A percentile compares a stretch with the other conserved stretches of the same genome.
Conservation (phyloP, 2,888 invertebrate species). For the Mallateleia sp. region DNA sequence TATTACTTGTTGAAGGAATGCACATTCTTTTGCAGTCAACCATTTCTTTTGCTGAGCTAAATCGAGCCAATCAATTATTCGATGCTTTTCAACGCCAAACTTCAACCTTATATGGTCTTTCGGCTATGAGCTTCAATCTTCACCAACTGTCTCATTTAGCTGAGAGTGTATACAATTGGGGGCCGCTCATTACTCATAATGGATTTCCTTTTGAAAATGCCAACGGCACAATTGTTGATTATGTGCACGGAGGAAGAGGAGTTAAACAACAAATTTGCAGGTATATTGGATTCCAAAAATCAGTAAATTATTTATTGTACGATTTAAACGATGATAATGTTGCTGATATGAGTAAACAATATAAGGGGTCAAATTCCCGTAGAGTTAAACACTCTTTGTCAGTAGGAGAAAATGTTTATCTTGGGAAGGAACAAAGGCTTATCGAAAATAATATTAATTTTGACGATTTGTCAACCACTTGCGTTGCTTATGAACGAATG, state of each 20-base stretch:
- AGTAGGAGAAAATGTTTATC: conserved; percentile 7
- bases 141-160: not conserved
- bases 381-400: not conserved
- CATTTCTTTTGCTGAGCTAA: not conserved
- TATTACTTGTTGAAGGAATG: not conserved
- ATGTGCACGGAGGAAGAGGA: conserved; percentile 9
- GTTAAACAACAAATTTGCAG: conserved; percentile 19
- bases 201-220: not conserved
- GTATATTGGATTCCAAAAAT: conserved; percentile 20
- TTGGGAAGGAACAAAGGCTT: not conserved
- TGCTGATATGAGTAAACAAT: not conserved
- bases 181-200: not conserved
- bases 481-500: not conserved
- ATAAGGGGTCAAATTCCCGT: not conserved
- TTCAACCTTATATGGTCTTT: conserved; percentile 2
- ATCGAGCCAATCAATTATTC: not conserved
- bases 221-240: not conserved
- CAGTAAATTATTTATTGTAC: not conserved
- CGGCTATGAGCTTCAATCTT: conserved; percentile 16
- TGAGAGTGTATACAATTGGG: not conserved
- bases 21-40: not conserved
- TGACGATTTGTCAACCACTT: not conserved
- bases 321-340: conserved; percentile 8
- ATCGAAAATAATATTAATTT: not conserved
- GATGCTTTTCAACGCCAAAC: not conserved